These are phyloP conservation scores for Chrysodeixis includens DNA, from an alignment of 2,888 invertebrate species.

Conservation along the genomic window DNA sequence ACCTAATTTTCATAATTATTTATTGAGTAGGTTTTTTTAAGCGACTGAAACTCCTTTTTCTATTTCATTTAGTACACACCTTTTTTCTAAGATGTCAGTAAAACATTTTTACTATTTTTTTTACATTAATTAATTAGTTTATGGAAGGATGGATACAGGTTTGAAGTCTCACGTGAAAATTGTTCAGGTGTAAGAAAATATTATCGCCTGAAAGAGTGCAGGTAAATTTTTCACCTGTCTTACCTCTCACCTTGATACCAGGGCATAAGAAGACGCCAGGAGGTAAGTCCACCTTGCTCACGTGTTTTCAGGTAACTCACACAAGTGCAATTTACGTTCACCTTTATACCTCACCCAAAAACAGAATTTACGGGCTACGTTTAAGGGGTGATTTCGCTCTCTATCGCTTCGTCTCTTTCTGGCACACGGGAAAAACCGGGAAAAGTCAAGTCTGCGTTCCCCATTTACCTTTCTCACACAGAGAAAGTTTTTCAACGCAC, in stretches of 20 bases:
- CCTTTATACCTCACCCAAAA: conserved; percentile 32
- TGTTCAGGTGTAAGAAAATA: conserved; percentile 38
- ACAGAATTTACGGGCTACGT: conserved; percentile 13
- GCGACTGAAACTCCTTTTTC: no score
- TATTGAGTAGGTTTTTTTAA: no score
- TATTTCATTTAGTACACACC: no score
- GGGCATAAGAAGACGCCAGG: conserved; percentile 71
- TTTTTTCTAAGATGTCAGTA: no score
- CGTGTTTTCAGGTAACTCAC: conserved; percentile 74
- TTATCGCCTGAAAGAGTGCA: conserved; percentile 60
- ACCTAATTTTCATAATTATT: no score
- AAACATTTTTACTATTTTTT: no score
- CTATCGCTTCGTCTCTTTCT: conserved; percentile 26
- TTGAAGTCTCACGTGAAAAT: not conserved
- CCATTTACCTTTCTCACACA: conserved; percentile 18
- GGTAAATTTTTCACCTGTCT: conserved; percentile 85
- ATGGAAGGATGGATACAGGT: not conserved
- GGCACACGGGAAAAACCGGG: conserved; percentile 7
- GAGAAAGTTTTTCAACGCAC: conserved; percentile 5
- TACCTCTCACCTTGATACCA: conserved; percentile 83
- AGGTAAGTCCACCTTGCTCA: conserved; percentile 69
- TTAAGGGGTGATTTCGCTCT: conserved; percentile 13
- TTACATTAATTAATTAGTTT: not conserved
- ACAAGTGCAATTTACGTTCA: conserved; percentile 53
- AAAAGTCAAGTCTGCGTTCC: not conserved